These are phyloP conservation scores for Phrynocephalus guinanensis DNA, from an alignment of 2,797 vertebrate species.

Conservation along the genomic window DNA sequence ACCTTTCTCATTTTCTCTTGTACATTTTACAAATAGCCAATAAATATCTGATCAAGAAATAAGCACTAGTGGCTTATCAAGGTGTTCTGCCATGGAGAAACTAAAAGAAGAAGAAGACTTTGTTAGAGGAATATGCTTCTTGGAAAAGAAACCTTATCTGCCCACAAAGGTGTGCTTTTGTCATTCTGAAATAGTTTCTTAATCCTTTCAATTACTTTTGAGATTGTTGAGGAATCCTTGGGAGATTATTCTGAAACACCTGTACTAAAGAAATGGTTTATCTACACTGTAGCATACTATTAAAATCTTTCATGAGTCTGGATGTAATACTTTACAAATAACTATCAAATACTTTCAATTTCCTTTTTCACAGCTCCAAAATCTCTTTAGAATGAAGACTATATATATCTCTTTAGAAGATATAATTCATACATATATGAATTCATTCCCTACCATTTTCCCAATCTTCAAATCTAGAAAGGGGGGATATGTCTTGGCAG, in stretches of 20 bases:
- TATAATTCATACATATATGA: background rate
- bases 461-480: slow-evolving; percentile 28
- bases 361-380: slow-evolving; percentile 53
- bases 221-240: slow-evolving; percentile 52
- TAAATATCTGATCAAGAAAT: slow-evolving; percentile 23
- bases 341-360: slow-evolving; percentile 54
- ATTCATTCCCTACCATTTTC: slow-evolving; percentile 43
- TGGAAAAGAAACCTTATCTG: slow-evolving; percentile 21
- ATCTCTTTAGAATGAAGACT: slow-evolving; percentile 47
- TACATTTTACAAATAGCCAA: background rate
- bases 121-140: background rate
- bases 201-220: slow-evolving; percentile 50
- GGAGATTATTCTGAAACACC: slow-evolving; percentile 53
- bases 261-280: slow-evolving; percentile 47
- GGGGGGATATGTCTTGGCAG: slow-evolving; percentile 32
- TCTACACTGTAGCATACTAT: slow-evolving; percentile 25
- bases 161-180: slow-evolving; percentile 1
- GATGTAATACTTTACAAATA: slow-evolving; percentile 65
- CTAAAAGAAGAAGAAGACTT: background rate
- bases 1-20: slow-evolving; percentile 5
- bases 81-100: background rate
- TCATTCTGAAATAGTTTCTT: slow-evolving; percentile 52
- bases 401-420: no score
- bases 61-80: background rate
- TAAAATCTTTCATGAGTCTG: slow-evolving; percentile 53